These are phyloP conservation scores for Amblyopsis hoosieri DNA, from an alignment of 2,797 vertebrate species.

Conservation along the genomic window DNA sequence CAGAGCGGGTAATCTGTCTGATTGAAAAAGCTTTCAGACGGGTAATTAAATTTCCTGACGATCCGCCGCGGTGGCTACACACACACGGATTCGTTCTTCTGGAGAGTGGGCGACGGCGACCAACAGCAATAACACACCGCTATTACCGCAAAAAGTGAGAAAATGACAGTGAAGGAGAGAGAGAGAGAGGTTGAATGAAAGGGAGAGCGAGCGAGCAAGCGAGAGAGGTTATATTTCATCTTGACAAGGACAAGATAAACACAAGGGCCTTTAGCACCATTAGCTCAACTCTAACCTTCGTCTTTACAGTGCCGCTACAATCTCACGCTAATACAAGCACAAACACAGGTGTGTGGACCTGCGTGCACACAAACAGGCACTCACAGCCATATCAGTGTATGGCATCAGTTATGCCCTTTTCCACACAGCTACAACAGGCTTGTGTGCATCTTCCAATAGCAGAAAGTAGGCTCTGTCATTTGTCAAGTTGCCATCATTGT, in stretches of 20 bases:
- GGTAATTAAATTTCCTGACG: constrained; percentile 83
- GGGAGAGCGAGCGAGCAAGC: neutral
- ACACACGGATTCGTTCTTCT: constrained; percentile 57
- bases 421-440: too few relatives aligned
- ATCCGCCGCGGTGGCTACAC: constrained; percentile 71
- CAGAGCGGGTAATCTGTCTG: constrained; percentile 71
- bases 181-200: neutral
- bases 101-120: constrained; percentile 65
- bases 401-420: neutral
- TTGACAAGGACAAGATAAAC: constrained; percentile 76
- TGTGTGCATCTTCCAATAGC: too few relatives aligned
- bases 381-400: neutral
- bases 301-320: constrained; percentile 53
- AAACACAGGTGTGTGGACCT: constrained; percentile 28
- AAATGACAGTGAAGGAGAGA: constrained; percentile 4
- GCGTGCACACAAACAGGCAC: neutral
- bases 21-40: constrained; percentile 82
- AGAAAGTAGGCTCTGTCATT: too few relatives aligned
- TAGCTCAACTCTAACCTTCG: constrained; percentile 64
- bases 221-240: constrained; percentile 64
- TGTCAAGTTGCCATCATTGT: too few relatives aligned
- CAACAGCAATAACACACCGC: constrained; percentile 61
- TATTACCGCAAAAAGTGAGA: constrained; percentile 29
- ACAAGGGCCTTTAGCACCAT: constrained; percentile 68
- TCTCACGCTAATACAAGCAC: constrained; percentile 35